Conservation (phyloP, 2,113 vertebrate genomes). For the Alouatta palliata region DNA sequence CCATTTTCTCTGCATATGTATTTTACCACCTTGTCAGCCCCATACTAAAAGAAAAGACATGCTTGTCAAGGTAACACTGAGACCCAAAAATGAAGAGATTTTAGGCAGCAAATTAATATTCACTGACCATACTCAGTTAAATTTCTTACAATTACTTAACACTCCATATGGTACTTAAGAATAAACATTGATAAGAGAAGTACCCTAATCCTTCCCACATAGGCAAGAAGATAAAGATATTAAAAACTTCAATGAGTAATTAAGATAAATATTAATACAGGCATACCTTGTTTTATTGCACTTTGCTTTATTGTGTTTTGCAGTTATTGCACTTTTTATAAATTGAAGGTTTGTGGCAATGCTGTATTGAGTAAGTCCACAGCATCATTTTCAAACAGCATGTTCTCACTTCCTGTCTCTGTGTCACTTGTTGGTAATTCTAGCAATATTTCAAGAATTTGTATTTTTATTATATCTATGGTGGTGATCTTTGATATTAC, state of each 20-base stretch:
- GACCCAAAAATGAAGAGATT: constrained; percentile 47
- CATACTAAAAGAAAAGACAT: not conserved
- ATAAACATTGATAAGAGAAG: constrained; percentile 62
- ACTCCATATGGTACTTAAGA: constrained; percentile 66
- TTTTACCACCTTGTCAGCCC: not conserved
- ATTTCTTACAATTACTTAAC: constrained; percentile 67
- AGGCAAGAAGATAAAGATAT: constrained; percentile 53
- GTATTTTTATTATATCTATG: not conserved
- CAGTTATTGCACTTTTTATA: not conserved
- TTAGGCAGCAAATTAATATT: constrained; percentile 51
- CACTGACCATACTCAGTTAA: constrained; percentile 50
- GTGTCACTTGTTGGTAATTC: not conserved
- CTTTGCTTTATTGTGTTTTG: not conserved
- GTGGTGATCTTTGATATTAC: not conserved
- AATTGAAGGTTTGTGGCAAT: not conserved
- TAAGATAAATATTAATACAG: constrained; percentile 51
- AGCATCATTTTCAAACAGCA: not conserved
- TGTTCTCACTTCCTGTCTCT: not conserved
- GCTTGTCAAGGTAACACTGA: constrained; percentile 27
- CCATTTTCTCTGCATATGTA: constrained; percentile 32
- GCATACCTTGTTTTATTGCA: not conserved
- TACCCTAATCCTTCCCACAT: constrained; percentile 57
- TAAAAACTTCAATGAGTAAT: constrained; percentile 39
- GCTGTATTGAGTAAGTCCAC: not conserved
- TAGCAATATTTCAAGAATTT: not conserved